phyloP scores from a whole-genome alignment of 2,888 invertebrate species.

The Nematopogon swammerdamellus region DNA sequence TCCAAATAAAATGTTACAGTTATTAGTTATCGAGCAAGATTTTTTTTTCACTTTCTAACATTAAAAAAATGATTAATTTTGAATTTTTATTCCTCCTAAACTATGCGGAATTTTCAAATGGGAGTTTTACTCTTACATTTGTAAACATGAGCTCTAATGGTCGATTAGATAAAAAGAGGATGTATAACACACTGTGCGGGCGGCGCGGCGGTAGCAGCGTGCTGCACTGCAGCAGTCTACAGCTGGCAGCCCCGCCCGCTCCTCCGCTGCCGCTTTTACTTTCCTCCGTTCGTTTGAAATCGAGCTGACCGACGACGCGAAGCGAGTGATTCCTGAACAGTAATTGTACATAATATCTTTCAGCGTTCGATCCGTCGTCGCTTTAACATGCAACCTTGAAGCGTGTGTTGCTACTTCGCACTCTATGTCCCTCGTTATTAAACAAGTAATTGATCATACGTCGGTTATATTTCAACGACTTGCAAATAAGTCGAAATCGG shows the following conservation, averaged over 20 bases:
- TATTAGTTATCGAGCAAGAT: too few species aligned
- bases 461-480: slow-evolving; percentile 12
- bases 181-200: too few species aligned
- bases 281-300: slow-evolving; percentile 16
- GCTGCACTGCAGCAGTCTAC: too few species aligned
- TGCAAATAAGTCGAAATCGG: slow-evolving; percentile 24
- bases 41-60: too few species aligned
- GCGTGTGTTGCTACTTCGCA: slow-evolving; percentile 21
- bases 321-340: neutral
- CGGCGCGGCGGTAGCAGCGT: too few species aligned
- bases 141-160: too few species aligned
- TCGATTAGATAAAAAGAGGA: too few species aligned
- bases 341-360: neutral
- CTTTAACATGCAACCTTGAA: neutral
- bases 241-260: neutral
- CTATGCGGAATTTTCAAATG: too few species aligned
- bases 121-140: too few species aligned
- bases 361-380: neutral
- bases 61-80: too few species aligned
- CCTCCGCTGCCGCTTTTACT: slow-evolving; percentile 35
- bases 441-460: slow-evolving; percentile 20
- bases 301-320: neutral
- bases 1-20: too few species aligned
- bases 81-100: too few species aligned
- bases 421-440: slow-evolving; percentile 23